Conservation (phyloP, 2,797 vertebrate genomes). For the Myotis pilosus region DNA sequence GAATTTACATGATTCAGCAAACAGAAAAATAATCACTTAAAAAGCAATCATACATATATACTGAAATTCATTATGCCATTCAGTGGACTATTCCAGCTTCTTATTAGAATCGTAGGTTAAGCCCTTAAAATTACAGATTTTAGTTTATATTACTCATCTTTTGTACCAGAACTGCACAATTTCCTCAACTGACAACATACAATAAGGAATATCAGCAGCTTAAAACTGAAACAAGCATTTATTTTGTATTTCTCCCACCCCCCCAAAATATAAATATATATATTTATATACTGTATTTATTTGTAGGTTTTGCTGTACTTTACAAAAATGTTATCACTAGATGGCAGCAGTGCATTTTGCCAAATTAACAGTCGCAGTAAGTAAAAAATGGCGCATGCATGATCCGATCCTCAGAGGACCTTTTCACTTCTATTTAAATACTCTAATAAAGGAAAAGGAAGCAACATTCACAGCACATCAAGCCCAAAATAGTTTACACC, state of each 20-base stretch:
- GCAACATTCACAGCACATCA: conserved; percentile 96
- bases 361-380: conserved; percentile 84
- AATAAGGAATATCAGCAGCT: conserved; percentile 86
- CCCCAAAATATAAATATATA: conserved; percentile 86
- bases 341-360: conserved; percentile 85
- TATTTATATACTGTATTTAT: conserved; percentile 87
- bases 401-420: conserved; percentile 81
- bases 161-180: conserved; percentile 76
- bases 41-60: conserved; percentile 85
- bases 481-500: conserved; percentile 95
- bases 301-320: conserved; percentile 85
- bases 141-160: conserved; percentile 78
- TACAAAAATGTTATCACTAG: conserved; percentile 87
- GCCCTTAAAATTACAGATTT: conserved; percentile 83
- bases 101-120: conserved; percentile 79
- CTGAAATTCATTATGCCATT: conserved; percentile 77
- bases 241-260: conserved; percentile 81
- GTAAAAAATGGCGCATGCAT: conserved; percentile 87
- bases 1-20: conserved; percentile 87
- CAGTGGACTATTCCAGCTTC: conserved; percentile 68
- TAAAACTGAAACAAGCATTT: conserved; percentile 85
- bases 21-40: conserved; percentile 82
- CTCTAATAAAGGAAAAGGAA: conserved; percentile 85
- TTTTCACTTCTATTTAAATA: conserved; percentile 84
- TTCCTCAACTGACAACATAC: conserved; percentile 82